These are phyloP conservation scores for Sinocyclocheilus anophthalmus DNA, from an alignment of 2,113 vertebrate genomes.

Conservation along the genomic window DNA sequence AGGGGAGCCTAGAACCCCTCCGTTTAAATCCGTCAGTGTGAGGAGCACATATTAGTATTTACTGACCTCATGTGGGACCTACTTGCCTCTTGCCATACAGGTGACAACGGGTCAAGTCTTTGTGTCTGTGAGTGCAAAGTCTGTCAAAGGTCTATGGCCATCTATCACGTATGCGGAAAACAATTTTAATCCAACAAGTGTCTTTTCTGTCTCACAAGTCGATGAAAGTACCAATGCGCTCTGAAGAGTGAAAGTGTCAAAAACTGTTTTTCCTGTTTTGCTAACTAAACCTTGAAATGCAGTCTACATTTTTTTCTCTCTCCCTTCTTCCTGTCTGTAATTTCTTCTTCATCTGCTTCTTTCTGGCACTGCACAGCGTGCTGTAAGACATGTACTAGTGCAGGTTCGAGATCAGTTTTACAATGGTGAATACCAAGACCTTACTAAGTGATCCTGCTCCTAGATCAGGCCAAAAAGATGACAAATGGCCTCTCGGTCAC, in stretches of 20 bases:
- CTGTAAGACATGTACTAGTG: background rate
- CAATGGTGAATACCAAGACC: background rate
- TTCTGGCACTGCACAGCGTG: background rate
- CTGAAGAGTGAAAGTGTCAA: slow-evolving; percentile 20
- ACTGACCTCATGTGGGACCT: slow-evolving; percentile 39
- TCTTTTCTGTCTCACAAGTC: slow-evolving; percentile 23
- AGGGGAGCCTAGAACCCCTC: slow-evolving; percentile 40
- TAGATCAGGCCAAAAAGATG: slow-evolving; percentile 17
- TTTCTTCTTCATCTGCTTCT: slow-evolving; percentile 2
- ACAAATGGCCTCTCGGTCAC: slow-evolving; percentile 50
- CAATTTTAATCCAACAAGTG: background rate
- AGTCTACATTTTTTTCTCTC: background rate
- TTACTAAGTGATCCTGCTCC: background rate
- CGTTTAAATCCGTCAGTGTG: slow-evolving; percentile 39
- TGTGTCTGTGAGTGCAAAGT: slow-evolving; percentile 9
- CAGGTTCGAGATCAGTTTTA: background rate
- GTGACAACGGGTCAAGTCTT: slow-evolving; percentile 29
- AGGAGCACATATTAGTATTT: slow-evolving; percentile 30
- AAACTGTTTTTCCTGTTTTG: slow-evolving; percentile 43
- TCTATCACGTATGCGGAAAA: background rate
- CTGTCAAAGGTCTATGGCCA: slow-evolving; percentile 10
- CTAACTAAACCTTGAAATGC: background rate
- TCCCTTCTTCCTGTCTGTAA: background rate
- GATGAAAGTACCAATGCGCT: background rate
- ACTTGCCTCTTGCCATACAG: slow-evolving; percentile 33